Percentiles rank a stretch among this genome's conserved stretches.
Evolutionary conservation across 2,888 invertebrate genomes (phyloP).

Genomic region (Coenonympha glycerion): DNA sequence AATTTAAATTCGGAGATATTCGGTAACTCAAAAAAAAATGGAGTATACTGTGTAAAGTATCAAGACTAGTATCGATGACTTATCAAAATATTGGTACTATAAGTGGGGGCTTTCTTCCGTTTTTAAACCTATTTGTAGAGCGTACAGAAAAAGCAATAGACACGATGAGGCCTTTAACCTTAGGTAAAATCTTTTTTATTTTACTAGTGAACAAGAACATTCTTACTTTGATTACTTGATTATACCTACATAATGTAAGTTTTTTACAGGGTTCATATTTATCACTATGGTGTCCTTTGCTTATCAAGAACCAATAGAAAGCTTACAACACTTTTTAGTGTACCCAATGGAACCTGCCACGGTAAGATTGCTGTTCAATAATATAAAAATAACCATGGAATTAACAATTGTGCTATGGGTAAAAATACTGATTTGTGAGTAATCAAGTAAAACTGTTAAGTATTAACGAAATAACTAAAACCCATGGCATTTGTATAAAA

Average conservation of each 20-base stretch:
- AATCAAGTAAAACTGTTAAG: no score
- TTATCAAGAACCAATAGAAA: constrained; percentile 32
- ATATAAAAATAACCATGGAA: no score
- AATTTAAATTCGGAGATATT: no score
- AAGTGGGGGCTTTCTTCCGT: constrained; percentile 43
- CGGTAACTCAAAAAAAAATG: background rate
- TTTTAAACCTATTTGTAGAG: constrained; percentile 37
- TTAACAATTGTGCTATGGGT: no score
- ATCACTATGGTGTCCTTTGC: constrained; percentile 28
- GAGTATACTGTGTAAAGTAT: constrained; percentile 35
- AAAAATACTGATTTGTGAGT: no score
- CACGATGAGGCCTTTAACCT: constrained; percentile 44
- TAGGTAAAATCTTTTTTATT: constrained; percentile 41
- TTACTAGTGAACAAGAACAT: constrained; percentile 5
- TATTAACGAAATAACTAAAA: no score
- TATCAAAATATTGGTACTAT: constrained; percentile 51
- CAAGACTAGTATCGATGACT: constrained; percentile 34
- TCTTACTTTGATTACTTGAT: background rate
- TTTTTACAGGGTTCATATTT: constrained; percentile 29
- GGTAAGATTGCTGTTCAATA: no score
- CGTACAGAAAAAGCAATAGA: constrained; percentile 32
- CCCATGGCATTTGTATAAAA: no score
- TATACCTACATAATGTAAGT: no score
- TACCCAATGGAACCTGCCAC: constrained; percentile 31
- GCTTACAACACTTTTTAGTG: constrained; percentile 35